Base-by-base conservation (phyloP, 2,888 invertebrate genomes). In the Diadegma fenestrale region DNA sequence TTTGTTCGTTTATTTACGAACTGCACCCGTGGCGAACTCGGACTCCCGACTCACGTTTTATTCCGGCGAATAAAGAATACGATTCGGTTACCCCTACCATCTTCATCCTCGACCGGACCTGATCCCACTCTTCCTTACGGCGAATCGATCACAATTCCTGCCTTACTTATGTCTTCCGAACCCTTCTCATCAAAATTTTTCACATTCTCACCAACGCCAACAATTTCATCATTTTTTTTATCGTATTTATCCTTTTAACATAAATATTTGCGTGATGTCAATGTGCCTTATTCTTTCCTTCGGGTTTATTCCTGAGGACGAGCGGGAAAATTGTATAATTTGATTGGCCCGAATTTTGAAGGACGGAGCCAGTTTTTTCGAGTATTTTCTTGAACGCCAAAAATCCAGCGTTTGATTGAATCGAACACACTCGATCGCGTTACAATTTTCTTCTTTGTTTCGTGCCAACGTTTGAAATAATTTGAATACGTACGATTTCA, bases 41-140 rank as follows among this genome's bases (percentile, higher is more conserved):
- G 79, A 85, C 45, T 58, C 79, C 17, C 82, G 82, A 82, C 85
- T 85, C 85, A 48, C 80, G 80, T 66, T 80, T 61, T 85, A 80
- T 80, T 69, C 73, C 48, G 80, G 76, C 72, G 85, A 82, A 85
- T 82, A 85, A 82, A 82, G 80, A 82, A 85, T 85, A 82, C 82
- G 82, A 72, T 80, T 69, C 79, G 76, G 58, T 72, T 75, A 30
- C 45, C 76, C 76, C 54, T 80, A 64, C 76, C 81, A 72, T 7
- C 48, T 58, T 45, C 61, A 73, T 64, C 48, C 8, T 43, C 85
- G 79, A 68, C 66, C 82, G 82, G 82, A 82, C 80, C 80, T 48
- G 76, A 66, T 77, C 85, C 85, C 85, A 80, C 82, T 72, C 82
- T 72, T 22, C 41, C 19, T 26, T 68, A 41, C 58, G 10, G 58